Evolutionary conservation across 2,888 invertebrate species (phyloP).

Genomic region (Acanthosepion pharaonis): DNA sequence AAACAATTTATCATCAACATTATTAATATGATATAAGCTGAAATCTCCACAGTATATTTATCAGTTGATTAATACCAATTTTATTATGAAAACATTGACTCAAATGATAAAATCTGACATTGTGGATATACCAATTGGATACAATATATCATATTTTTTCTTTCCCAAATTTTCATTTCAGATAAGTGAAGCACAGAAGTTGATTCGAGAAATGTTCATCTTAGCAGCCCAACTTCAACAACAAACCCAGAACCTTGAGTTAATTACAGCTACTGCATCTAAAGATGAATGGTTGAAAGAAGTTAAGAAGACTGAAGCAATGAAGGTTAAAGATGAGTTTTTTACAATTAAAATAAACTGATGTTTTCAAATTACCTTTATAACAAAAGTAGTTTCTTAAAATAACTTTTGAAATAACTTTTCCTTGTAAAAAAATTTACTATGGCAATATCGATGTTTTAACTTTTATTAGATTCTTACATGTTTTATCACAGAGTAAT

Average conservation of each 20-base stretch:
- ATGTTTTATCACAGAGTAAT: too few species aligned
- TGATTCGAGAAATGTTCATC: conserved; percentile 58
- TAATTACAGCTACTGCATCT: conserved; percentile 25
- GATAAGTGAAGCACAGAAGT: conserved; percentile 57
- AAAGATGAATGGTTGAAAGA: conserved; percentile 46
- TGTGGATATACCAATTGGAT: too few species aligned
- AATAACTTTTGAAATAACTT: background rate
- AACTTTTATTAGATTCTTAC: too few species aligned
- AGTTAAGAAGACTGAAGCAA: conserved; percentile 42
- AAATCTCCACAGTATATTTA: too few species aligned
- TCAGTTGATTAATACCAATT: too few species aligned
- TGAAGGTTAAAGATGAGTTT: conserved; percentile 47
- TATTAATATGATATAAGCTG: too few species aligned
- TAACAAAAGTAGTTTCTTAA: background rate
- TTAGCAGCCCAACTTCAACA: conserved; percentile 59
- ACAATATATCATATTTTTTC: too few species aligned
- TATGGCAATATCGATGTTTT: too few species aligned
- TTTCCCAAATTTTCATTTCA: conserved; percentile 37
- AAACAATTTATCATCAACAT: too few species aligned
- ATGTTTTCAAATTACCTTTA: background rate
- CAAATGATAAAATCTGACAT: too few species aligned
- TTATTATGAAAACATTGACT: too few species aligned
- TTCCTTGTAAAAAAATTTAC: too few species aligned
- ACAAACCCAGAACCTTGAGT: conserved; percentile 53
- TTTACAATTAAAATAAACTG: background rate